phyloP scores from a whole-genome alignment of 2,797 vertebrate species.

The Sebastes cheni region DNA sequence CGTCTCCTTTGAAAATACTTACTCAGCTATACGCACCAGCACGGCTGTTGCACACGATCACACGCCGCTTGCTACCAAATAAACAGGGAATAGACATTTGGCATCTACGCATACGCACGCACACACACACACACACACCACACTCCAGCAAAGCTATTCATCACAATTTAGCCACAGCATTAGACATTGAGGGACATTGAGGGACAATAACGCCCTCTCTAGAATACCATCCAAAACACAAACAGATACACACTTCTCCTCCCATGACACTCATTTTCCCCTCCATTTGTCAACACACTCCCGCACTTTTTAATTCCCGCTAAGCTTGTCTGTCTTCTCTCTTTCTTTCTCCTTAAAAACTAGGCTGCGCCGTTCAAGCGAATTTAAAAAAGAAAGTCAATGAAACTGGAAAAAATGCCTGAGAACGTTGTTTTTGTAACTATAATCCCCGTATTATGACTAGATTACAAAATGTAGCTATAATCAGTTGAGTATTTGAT shows the following conservation, averaged over 20 bases:
- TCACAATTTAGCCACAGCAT: conserved; percentile 68
- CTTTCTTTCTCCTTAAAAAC: conserved; percentile 9
- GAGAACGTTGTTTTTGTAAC: not conserved
- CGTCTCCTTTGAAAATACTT: conserved; percentile 36
- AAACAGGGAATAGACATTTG: conserved; percentile 47
- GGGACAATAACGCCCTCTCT: conserved; percentile 51
- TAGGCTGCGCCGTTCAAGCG: conserved; percentile 6
- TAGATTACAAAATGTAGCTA: not conserved
- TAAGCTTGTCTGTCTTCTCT: conserved; percentile 37
- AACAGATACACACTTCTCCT: conserved; percentile 40
- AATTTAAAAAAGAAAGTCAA: conserved; percentile 18
- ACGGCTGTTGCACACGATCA: conserved; percentile 36
- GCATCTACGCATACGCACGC: not conserved
- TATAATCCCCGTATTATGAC: not conserved
- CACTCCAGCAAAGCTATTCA: conserved; percentile 61
- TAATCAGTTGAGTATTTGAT: not conserved
- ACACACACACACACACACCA: conserved; percentile 7
- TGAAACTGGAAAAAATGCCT: not conserved
- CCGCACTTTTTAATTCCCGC: conserved; percentile 48
- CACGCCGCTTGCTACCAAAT: conserved; percentile 37
- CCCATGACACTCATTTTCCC: conserved; percentile 40
- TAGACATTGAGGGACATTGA: conserved; percentile 57
- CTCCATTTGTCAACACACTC: conserved; percentile 44
- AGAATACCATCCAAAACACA: conserved; percentile 38
- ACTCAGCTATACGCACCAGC: conserved; percentile 3